These are phyloP conservation scores for Microctenopoma steveboyesi DNA, from an alignment of 2,797 vertebrate genomes.

Conservation along the genomic window DNA sequence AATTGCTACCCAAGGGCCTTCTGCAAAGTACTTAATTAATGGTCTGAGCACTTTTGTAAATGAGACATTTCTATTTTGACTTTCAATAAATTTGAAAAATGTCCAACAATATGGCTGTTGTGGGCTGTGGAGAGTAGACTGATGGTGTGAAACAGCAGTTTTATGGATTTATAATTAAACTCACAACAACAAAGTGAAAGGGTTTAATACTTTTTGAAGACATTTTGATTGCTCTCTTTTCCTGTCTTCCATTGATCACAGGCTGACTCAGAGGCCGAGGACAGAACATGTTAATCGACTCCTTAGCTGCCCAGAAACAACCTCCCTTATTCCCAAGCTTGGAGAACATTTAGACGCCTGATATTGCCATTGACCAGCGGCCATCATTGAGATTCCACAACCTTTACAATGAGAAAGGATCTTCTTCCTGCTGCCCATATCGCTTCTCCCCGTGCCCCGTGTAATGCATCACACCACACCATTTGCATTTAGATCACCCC, in stretches of 20 bases:
- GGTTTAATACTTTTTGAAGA: neutral
- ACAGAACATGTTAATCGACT: slow-evolving; percentile 73
- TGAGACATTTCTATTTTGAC: neutral
- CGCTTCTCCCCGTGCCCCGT: slow-evolving; percentile 42
- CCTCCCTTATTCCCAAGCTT: slow-evolving; percentile 34
- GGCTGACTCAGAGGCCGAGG: slow-evolving; percentile 54
- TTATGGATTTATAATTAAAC: neutral
- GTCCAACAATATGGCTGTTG: neutral
- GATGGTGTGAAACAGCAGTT: neutral
- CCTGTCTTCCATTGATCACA: slow-evolving; percentile 60
- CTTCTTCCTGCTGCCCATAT: slow-evolving; percentile 51
- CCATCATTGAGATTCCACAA: slow-evolving; percentile 55
- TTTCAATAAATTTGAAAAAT: neutral
- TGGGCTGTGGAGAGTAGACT: neutral
- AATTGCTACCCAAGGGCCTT: neutral
- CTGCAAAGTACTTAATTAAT: neutral
- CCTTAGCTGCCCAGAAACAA: slow-evolving; percentile 51
- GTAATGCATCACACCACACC: slow-evolving; percentile 62
- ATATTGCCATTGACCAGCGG: slow-evolving; percentile 61
- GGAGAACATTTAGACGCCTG: slow-evolving; percentile 59
- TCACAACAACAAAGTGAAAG: neutral
- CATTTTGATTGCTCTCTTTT: slow-evolving; percentile 31
- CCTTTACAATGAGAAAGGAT: slow-evolving; percentile 42
- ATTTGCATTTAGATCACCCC: slow-evolving; percentile 84
- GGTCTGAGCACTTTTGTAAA: neutral